Conservation (phyloP, 2,113 vertebrate genomes). For the Eclectus roratus region DNA sequence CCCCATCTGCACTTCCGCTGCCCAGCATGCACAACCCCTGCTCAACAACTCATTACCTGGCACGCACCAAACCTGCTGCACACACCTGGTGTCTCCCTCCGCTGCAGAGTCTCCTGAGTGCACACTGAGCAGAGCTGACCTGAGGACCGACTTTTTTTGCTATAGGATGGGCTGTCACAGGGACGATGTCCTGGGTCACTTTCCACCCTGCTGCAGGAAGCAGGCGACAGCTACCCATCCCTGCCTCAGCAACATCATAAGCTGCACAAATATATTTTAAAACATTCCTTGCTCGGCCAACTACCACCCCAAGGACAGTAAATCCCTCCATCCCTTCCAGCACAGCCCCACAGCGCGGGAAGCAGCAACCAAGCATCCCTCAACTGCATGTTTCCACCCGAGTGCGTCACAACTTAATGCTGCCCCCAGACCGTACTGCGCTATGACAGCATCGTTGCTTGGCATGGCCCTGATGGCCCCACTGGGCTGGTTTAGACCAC, state of each 20-base stretch:
- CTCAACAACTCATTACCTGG: background rate
- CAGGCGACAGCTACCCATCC: background rate
- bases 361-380: background rate
- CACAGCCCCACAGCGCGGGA: background rate
- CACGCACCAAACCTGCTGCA: background rate
- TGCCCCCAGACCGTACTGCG: slow-evolving; percentile 49
- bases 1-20: background rate
- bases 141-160: background rate
- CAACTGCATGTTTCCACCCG: slow-evolving; percentile 24
- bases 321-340: background rate
- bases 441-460: background rate
- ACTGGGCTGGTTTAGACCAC: background rate
- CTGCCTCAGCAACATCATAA: background rate
- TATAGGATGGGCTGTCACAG: fast-evolving
- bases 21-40: background rate
- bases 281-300: background rate
- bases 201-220: background rate
- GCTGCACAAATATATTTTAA: background rate
- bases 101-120: background rate
- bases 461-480: background rate
- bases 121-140: background rate
- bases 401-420: slow-evolving; percentile 65
- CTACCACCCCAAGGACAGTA: background rate
- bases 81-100: background rate
- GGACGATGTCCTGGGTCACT: background rate